Base-by-base conservation (phyloP, 2,113 vertebrate genomes). In the Daphoenositta chrysoptera region DNA sequence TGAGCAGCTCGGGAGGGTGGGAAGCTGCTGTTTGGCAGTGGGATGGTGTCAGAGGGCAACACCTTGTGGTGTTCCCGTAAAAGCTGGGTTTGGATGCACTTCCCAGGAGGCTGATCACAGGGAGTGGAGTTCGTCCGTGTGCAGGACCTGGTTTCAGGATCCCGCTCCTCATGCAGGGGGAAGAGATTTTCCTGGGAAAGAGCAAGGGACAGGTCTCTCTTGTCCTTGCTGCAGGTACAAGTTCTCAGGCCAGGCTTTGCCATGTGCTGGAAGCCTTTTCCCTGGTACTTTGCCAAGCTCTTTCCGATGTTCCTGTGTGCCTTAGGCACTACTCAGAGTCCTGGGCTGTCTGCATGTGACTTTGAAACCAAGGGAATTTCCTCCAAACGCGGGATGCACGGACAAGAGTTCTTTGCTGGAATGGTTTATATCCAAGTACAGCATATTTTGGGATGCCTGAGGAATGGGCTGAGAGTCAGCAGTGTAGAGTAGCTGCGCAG, bases 251-350 rank as follows among this genome's bases (percentile, higher is more conserved):
- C 9, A 15, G 72, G 27, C 51, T 39, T 33, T 56, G 40, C 37
- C 57, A 10, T 23, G 3, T 10, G 13, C 48, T n/a, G 69, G n/a
- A 71, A 44, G 15, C 28, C 44, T 70, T 63, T 64, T 47, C 35
- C 26, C 61, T 39, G 47, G 14, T 14, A 0, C 26, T 54, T 69
- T 47, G 33, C 83, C 64, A 40, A 18, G 37, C 58, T 53, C 44
- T 45, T 64, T 50, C 54, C 1, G 1, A 14, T 16, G 19, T 26
- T 57, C 33, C n/a, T 18, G 16, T 1, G 0, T 6, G 15, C 63
- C 44, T 58, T 11, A 31, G 33, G 2, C 27, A 2, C 54, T 3
- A 0, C 40, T 61, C 31, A 16, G 51, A 28, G 35, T 11, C 50
- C 47, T 91, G 53, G 13, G 23, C 73, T 50, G 39, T 15, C 35